Percentiles rank a stretch among this genome's conserved stretches.
These are phyloP conservation scores for Bombyx mori DNA, from an alignment of 1,140 invertebrate genomes.

Conservation along the genomic window DNA sequence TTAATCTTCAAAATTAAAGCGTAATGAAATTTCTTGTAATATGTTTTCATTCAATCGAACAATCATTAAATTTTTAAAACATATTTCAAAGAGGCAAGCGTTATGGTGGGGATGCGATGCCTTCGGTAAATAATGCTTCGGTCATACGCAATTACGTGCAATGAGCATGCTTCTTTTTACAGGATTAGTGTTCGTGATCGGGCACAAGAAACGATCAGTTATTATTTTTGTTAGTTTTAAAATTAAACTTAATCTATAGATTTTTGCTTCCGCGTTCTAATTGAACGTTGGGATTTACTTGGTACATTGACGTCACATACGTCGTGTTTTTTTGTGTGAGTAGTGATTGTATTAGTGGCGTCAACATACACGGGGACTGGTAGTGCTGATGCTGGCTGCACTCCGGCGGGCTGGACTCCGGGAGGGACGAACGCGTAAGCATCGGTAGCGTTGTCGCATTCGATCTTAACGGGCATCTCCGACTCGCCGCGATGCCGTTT, in stretches of 20 bases:
- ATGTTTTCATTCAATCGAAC: background rate
- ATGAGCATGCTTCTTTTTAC: conserved; percentile 15
- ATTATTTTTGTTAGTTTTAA: no score
- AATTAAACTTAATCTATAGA: no score
- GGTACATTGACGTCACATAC: background rate
- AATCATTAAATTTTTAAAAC: background rate
- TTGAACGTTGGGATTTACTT: conserved; percentile 1
- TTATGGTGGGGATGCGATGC: no score
- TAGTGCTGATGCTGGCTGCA: conserved; percentile 23
- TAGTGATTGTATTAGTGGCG: conserved; percentile 1
- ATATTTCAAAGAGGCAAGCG: background rate
- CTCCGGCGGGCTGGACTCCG: conserved; percentile 20
- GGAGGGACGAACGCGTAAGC: conserved; percentile 48
- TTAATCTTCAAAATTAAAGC: no score
- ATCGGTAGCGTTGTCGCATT: conserved; percentile 62
- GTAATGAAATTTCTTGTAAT: no score
- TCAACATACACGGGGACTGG: conserved; percentile 48
- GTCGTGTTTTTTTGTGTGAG: no score
- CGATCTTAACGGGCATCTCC: conserved; percentile 49
- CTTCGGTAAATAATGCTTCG: background rate
- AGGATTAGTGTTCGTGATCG: conserved; percentile 2
- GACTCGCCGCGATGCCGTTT: conserved; percentile 40
- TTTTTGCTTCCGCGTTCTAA: background rate
- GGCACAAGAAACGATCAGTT: background rate
- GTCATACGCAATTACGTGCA: conserved; percentile 17